A percentile compares a stretch with the other conserved stretches of the same genome.
Conservation (phyloP, 2,888 invertebrate species). For the Macrophya annulata region DNA sequence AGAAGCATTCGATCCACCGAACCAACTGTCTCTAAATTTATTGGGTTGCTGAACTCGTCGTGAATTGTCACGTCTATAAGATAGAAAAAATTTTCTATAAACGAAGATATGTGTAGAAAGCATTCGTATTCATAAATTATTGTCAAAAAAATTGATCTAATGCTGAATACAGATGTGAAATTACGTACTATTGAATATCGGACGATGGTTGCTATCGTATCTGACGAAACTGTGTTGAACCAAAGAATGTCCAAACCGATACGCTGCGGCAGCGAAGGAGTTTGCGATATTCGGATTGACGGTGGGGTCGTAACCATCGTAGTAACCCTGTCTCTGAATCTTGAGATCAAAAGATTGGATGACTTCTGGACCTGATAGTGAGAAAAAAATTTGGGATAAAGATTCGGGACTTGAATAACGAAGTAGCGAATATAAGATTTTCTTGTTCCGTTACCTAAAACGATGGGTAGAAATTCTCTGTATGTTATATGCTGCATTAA, state of each 20-base stretch:
- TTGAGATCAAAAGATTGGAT: constrained; percentile 89
- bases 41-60: constrained; percentile 86
- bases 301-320: constrained; percentile 85
- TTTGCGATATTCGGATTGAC: constrained; percentile 89
- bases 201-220: constrained; percentile 86
- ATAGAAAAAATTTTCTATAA: constrained; percentile 3
- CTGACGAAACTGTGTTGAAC: constrained; percentile 90
- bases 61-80: constrained; percentile 89
- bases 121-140: background rate
- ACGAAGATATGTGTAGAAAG: background rate
- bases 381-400: background rate
- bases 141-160: background rate
- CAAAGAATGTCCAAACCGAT: constrained; percentile 93
- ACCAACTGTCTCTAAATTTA: constrained; percentile 87
- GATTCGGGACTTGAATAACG: background rate
- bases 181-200: constrained; percentile 87
- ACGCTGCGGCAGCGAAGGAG: constrained; percentile 91
- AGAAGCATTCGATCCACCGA: constrained; percentile 90
- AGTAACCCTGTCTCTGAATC: constrained; percentile 86
- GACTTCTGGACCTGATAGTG: constrained; percentile 84
- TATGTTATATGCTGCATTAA: constrained; percentile 92
- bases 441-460: constrained; percentile 82
- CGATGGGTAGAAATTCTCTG: constrained; percentile 90
- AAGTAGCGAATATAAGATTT: background rate
- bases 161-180: constrained; percentile 6